Conservation (phyloP, 2,888 invertebrate species). For the Pantelozetes paolii region DNA sequence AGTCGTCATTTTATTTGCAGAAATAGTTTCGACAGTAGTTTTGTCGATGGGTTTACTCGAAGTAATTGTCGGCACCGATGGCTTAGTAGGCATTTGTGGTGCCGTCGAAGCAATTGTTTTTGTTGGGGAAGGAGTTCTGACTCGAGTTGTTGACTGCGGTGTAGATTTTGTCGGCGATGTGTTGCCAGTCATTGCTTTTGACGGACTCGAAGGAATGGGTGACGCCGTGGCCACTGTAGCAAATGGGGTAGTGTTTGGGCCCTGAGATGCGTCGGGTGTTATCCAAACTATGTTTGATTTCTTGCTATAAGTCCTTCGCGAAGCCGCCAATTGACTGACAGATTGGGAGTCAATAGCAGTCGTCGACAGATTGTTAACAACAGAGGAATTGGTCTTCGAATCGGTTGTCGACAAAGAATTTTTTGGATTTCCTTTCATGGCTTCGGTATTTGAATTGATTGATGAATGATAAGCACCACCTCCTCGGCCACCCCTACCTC, state of each 20-base stretch:
- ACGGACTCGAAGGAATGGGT: background rate
- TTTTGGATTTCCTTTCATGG: slow-evolving; percentile 1
- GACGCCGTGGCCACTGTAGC: slow-evolving; percentile 22
- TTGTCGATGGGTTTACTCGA: background rate
- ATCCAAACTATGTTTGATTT: slow-evolving; percentile 43
- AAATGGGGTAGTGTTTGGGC: background rate
- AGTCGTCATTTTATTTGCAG: background rate
- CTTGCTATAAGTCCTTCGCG: slow-evolving; percentile 41
- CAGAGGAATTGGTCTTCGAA: no score
- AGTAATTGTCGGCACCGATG: background rate
- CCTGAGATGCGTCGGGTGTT: slow-evolving; percentile 36
- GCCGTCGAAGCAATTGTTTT: background rate
- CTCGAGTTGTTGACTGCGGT: background rate
- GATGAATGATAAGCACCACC: background rate
- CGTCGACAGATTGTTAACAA: background rate
- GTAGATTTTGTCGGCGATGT: background rate
- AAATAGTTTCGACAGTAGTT: background rate
- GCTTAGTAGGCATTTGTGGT: background rate
- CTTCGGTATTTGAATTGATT: background rate
- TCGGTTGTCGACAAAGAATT: background rate
- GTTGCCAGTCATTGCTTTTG: background rate
- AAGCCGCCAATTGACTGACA: slow-evolving; percentile 42
- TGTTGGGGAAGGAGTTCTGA: background rate
- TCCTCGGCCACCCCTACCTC: background rate
- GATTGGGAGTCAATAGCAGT: background rate